Conservation (phyloP, 2,888 invertebrate species). For the Eurois occulta region DNA sequence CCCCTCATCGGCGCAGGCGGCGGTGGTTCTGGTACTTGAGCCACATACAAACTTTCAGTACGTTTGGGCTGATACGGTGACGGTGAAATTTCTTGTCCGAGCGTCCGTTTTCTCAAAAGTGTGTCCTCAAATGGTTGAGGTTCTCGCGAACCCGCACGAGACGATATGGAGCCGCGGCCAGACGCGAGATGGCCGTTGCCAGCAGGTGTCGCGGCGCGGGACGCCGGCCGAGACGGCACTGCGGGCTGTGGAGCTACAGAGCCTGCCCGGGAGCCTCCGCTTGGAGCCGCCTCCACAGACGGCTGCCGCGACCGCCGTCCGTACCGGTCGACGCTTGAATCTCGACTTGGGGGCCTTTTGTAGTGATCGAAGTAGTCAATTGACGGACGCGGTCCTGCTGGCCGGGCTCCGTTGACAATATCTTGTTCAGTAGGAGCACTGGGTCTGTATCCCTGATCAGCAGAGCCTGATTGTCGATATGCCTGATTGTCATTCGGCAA, state of each 20-base stretch:
- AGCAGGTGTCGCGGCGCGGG: slow-evolving; percentile 89
- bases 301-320: slow-evolving; percentile 95
- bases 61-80: slow-evolving; percentile 97
- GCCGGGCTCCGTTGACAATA: slow-evolving; percentile 81
- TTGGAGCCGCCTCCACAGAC: slow-evolving; percentile 92
- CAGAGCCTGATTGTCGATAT: slow-evolving; percentile 74
- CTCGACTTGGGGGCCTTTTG: slow-evolving; percentile 96
- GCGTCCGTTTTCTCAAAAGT: slow-evolving; percentile 93
- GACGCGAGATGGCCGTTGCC: slow-evolving; percentile 93
- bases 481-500: slow-evolving; percentile 72
- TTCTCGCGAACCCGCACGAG: slow-evolving; percentile 86
- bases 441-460: slow-evolving; percentile 76
- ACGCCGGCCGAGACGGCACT: slow-evolving; percentile 91
- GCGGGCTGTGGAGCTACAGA: slow-evolving; percentile 94
- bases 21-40: slow-evolving; percentile 85
- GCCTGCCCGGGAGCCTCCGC: slow-evolving; percentile 92
- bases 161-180: slow-evolving; percentile 90
- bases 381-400: slow-evolving; percentile 89
- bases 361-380: slow-evolving; percentile 98
- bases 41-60: slow-evolving; percentile 96
- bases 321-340: slow-evolving; percentile 96
- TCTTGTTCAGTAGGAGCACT: slow-evolving; percentile 84
- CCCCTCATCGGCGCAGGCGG: slow-evolving; percentile 83
- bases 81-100: slow-evolving; percentile 97
- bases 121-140: slow-evolving; percentile 95